Conservation (phyloP, 2,113 vertebrate genomes). For the Anas platyrhynchos region DNA sequence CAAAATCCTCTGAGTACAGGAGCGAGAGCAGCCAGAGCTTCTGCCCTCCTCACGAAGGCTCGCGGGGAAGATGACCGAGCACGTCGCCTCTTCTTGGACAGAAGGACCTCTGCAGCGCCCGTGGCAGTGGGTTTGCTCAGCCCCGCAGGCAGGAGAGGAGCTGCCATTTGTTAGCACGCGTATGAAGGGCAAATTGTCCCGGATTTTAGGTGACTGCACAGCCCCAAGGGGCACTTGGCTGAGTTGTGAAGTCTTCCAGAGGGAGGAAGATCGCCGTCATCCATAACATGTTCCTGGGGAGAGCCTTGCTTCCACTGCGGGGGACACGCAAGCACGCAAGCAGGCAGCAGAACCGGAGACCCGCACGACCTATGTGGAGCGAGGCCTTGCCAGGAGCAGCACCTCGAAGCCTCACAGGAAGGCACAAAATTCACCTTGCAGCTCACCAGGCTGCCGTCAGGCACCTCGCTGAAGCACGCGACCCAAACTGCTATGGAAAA, state of each 20-base stretch:
- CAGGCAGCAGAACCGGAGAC: fast-evolving
- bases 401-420: neutral
- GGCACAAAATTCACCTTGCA: fast-evolving
- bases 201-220: neutral
- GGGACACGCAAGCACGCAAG: neutral
- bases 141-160: neutral
- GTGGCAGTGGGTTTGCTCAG: fast-evolving
- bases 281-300: fast-evolving
- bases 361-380: fast-evolving
- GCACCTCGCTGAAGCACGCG: fast-evolving
- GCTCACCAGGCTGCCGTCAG: fast-evolving
- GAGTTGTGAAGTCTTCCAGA: fast-evolving
- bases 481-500: neutral
- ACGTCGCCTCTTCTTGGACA: fast-evolving
- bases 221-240: fast-evolving
- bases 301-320: neutral
- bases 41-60: neutral
- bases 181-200: fast-evolving
- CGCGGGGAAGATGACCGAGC: neutral
- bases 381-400: neutral
- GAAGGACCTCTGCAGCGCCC: neutral
- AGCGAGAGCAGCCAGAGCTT: neutral
- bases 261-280: fast-evolving
- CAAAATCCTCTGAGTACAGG: neutral
- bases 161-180: fast-evolving